Evolutionary conservation across 2,113 vertebrate genomes (phyloP), one percentile per base, ranked within the genome.

Genomic region (Pogona vitticeps): DNA sequence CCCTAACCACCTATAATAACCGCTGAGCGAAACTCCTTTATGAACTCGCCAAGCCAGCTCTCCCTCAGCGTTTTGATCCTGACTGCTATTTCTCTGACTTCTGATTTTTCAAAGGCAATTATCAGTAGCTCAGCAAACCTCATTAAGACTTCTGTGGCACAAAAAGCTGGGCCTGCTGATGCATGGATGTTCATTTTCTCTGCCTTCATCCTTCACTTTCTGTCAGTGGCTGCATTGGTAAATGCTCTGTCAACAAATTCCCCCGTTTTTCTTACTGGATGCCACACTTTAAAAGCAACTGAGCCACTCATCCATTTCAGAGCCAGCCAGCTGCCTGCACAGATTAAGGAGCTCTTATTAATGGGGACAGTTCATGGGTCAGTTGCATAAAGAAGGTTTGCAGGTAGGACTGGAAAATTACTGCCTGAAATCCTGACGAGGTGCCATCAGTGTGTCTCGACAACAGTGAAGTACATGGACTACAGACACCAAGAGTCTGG

Each of bases 181-280:
- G 61, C 80, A 58, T 20, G 13, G 68, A 21, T 59, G 59, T 38
- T n/a, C 89, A 61, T 84, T 21, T 56, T 31, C 59, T 17, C 65
- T 10, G 83, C 77, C 56, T 40, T 86, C 85, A 88, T 91, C 84
- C 65, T 82, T 68, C 2, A 14, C 83, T 78, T 89, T 79, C 78
- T 52, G 82, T 67, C 46, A 88, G 8, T 82, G 36, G 17, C 33
- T 73, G 20, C 40, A 82, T 82, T 77, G 67, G 33, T 2, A 71
- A 71, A 86, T 77, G 80, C 88, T 21, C 79, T 1, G n/a, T 88
- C 0, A 33, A 7, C 0, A 3, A 26, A 86, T 80, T 83, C 13
- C 7, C 76, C 0, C 28, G 56, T 40, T 88, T 88, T 58, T 89
- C 63, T 84, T 90, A 2, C 58, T 42, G 86, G 84, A 71, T 85